A percentile compares a stretch with the other conserved stretches of the same genome.
phyloP scores from a whole-genome alignment of 2,797 vertebrate species.

The Odontamblyopus rebecca region DNA sequence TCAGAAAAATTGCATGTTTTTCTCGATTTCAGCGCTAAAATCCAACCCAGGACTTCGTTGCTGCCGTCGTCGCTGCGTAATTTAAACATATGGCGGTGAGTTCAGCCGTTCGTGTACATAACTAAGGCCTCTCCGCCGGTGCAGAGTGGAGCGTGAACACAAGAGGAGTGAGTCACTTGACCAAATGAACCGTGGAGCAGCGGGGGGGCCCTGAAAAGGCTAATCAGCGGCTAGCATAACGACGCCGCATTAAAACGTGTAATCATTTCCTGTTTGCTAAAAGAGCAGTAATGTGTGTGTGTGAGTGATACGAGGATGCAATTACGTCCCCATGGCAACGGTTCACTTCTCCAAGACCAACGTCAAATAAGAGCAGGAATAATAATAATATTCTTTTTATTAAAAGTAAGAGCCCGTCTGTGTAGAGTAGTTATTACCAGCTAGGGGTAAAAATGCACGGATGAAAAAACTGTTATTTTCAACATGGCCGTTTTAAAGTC shows the following conservation, averaged over 20 bases:
- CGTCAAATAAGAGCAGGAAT: neutral
- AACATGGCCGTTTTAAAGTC: too few relatives aligned
- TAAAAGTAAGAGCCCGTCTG: neutral
- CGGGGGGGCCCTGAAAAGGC: neutral
- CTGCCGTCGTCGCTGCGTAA: neutral
- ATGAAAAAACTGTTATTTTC: too few relatives aligned
- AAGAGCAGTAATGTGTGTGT: neutral
- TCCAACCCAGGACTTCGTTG: too few relatives aligned
- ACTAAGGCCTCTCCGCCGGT: too few relatives aligned
- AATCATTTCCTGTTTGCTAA: neutral
- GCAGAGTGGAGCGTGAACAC: too few relatives aligned
- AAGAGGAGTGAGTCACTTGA: neutral
- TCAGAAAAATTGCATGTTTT: too few relatives aligned
- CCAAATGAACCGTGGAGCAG: neutral
- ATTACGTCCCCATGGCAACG: conserved; percentile 35
- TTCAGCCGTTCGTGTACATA: neutral
- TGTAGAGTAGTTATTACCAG: neutral
- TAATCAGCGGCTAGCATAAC: conserved; percentile 6
- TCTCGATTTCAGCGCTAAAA: too few relatives aligned
- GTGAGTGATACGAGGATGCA: neutral
- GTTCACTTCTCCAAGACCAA: conserved; percentile 3
- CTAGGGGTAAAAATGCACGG: too few relatives aligned
- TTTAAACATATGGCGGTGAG: neutral
- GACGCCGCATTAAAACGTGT: neutral
- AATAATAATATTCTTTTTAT: neutral